Conservation (phyloP, 2,797 vertebrate species). For the Anguilla anguilla region DNA sequence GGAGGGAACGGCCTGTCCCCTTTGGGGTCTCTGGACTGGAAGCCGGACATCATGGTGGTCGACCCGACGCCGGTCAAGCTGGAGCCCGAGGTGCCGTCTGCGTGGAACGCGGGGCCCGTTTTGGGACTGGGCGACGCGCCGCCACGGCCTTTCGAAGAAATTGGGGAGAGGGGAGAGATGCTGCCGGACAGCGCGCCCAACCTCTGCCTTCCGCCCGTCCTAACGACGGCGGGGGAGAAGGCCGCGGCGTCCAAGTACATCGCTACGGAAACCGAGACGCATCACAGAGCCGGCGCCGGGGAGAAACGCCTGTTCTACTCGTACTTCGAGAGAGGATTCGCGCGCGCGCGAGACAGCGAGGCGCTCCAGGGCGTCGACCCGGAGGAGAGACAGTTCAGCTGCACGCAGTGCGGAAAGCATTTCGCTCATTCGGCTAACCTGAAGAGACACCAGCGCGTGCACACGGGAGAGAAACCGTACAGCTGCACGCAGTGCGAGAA, state of each 20-base stretch:
- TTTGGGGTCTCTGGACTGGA: not conserved
- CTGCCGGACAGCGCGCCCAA: not conserved
- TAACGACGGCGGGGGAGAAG: not conserved
- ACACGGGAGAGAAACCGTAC: slow-evolving; percentile 58
- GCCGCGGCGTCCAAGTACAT: not conserved
- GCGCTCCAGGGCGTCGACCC: not conserved
- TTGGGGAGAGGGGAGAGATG: not conserved
- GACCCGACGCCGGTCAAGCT: not conserved
- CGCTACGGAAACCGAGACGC: not conserved
- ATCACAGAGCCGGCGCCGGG: not conserved
- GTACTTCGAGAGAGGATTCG: slow-evolving; percentile 21
- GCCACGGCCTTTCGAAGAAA: not conserved
- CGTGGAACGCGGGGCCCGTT: not conserved
- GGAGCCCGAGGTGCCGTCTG: not conserved
- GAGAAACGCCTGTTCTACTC: slow-evolving; percentile 20
- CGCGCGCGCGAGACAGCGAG: not conserved
- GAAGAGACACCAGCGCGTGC: slow-evolving; percentile 54
- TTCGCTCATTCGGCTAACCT: slow-evolving; percentile 51
- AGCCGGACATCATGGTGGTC: slow-evolving; percentile 27
- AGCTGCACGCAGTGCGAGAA: slow-evolving; percentile 59
- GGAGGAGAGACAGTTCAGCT: slow-evolving; percentile 29
- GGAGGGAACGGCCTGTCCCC: not conserved
- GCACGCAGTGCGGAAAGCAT: slow-evolving; percentile 42
- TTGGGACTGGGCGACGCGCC: not conserved
- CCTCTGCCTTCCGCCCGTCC: not conserved